Percentiles rank a stretch among this genome's conserved stretches.
These are phyloP conservation scores for Indri indri DNA, from an alignment of 2,113 vertebrate species.

Conservation along the genomic window DNA sequence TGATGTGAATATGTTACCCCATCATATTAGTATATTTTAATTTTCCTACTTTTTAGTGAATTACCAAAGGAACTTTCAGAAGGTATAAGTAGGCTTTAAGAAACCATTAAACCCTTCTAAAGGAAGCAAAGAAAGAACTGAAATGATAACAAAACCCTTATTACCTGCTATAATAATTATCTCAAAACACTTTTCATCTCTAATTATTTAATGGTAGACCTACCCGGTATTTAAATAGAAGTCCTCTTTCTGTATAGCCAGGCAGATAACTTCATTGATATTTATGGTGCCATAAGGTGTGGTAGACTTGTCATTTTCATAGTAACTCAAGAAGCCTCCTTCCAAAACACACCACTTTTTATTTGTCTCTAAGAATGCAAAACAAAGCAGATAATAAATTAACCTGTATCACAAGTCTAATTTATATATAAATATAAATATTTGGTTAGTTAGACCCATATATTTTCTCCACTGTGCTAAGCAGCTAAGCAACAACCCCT, in stretches of 20 bases:
- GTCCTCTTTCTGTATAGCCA: constrained; percentile 88
- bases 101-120: neutral
- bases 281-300: constrained; percentile 91
- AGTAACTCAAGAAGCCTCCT: constrained; percentile 94
- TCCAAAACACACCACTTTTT: constrained; percentile 96
- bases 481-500: neutral
- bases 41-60: neutral
- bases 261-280: constrained; percentile 88
- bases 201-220: constrained; percentile 45
- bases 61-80: neutral
- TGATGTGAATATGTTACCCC: neutral
- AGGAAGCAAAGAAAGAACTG: neutral
- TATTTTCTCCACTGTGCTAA: neutral
- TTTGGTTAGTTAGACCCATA: no score
- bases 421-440: neutral
- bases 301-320: constrained; percentile 91
- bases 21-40: constrained; percentile 51
- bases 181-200: neutral
- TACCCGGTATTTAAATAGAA: constrained; percentile 88
- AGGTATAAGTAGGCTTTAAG: neutral
- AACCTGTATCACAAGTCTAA: neutral
- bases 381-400: constrained; percentile 40
- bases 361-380: constrained; percentile 87
- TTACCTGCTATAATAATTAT: neutral
- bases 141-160: neutral